phyloP scores from a whole-genome alignment of 1,140 invertebrate genomes.

The Sinella curviseta region DNA sequence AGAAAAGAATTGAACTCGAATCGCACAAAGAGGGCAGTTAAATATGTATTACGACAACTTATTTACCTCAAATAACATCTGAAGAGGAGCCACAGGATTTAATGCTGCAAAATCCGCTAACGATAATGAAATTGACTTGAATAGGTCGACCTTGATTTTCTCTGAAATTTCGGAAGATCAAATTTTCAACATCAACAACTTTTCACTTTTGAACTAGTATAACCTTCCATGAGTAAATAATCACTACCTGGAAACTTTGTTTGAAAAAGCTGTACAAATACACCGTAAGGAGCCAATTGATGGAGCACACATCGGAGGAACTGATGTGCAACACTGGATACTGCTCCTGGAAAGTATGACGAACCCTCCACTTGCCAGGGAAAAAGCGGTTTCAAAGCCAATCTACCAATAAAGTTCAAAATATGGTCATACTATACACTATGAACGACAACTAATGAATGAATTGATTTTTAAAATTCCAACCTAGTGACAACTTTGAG shows the following conservation, averaged over 20 bases:
- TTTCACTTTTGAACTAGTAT: not conserved
- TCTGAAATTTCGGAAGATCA: too few species aligned
- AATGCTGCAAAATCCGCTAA: constrained; percentile 96
- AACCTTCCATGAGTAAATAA: not conserved
- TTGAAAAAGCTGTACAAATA: constrained; percentile 95
- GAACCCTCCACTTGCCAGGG: constrained; percentile 90
- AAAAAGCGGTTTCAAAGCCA: constrained; percentile 72
- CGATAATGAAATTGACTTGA: constrained; percentile 88
- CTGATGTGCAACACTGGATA: constrained; percentile 91
- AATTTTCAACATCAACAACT: constrained; percentile 49
- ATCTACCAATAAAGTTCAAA: constrained; percentile 59
- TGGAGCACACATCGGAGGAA: constrained; percentile 94
- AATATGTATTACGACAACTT: not conserved
- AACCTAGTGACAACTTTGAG: constrained; percentile 83
- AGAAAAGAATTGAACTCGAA: not conserved
- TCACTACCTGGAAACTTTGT: constrained; percentile 74
- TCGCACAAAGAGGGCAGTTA: not conserved
- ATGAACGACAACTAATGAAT: not conserved
- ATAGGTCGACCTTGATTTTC: constrained; percentile 73
- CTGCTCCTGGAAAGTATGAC: constrained; percentile 82
- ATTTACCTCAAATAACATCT: constrained; percentile 80
- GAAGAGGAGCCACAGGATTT: constrained; percentile 89
- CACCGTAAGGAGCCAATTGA: constrained; percentile 91
- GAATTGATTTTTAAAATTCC: too few species aligned
- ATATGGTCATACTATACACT: too few species aligned